Evolutionary conservation across 2,113 vertebrate species (phyloP), one percentile per base, ranked within the genome.

Genomic region (Fulica atra): DNA sequence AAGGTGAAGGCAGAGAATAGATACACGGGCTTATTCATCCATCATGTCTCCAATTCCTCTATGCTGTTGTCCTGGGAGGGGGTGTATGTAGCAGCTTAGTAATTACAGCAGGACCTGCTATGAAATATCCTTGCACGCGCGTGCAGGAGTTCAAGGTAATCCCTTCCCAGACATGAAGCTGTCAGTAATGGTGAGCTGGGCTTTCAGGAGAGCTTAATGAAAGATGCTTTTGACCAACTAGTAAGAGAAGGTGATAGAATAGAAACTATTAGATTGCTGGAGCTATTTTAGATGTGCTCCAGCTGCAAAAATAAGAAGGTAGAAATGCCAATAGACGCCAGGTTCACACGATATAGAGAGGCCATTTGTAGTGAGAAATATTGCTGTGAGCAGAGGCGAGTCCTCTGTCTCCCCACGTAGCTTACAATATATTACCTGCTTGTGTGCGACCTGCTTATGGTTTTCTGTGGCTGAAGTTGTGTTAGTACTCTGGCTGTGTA

Each of bases 301-400:
- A 53, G 64, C 50, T 80, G 16, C n/a, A 36, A 25, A 51, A 81
- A 38, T 10, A 46, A 69, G 57, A 29, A 91, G 94, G 59, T 94
- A 85, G 93, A 94, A 65, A 78, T 77, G 77, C 68, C 81, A 59
- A 18, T 84, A 90, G 93, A 73, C 42, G 31, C n/a, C 56, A 13
- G 36, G n/a, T 53, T 90, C 56, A 38, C 11, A 71, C 35, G 13
- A 53, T 51, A n/a, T 9, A 25, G 70, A 82, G 87, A 81, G 61
- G 36, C 84, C 84, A 59, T 94, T 74, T 80, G 86, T 94, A 93
- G 86, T 97, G 97, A 97, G 95, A 92, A 98, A 96, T 97, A 68
- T 97, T 56, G 35, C 65, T 73, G 16, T 70, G 93, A 91, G 90
- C 77, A 90, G 59, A 97, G 95, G 83, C 90, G 91, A 97, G 63